Percentiles rank a stretch among this genome's conserved stretches.
phyloP scores from a whole-genome alignment of 2,888 invertebrate genomes.

The Linnaemya tessellans region DNA sequence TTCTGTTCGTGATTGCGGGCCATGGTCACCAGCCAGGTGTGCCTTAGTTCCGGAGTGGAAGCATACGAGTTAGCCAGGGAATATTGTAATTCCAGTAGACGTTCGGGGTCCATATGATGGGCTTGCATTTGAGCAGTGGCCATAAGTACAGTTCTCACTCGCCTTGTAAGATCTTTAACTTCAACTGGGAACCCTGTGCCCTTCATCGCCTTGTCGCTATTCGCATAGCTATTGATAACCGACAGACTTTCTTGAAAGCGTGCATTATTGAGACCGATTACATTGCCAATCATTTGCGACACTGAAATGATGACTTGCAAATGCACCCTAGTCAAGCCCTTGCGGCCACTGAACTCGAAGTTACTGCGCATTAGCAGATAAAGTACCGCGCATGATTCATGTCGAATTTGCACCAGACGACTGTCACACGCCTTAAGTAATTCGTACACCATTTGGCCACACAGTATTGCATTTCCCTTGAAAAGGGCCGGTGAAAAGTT shows the following conservation, averaged over 20 bases:
- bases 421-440: slow-evolving; percentile 93
- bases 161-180: slow-evolving; percentile 96
- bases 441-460: slow-evolving; percentile 91
- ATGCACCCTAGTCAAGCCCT: slow-evolving; percentile 94
- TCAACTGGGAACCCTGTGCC: slow-evolving; percentile 95
- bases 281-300: slow-evolving; percentile 95
- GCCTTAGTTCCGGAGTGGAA: slow-evolving; percentile 95
- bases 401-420: slow-evolving; percentile 91
- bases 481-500: slow-evolving; percentile 93
- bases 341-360: slow-evolving; percentile 93
- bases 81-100: slow-evolving; percentile 94
- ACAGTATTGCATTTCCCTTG: slow-evolving; percentile 92
- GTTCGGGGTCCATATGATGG: slow-evolving; percentile 95
- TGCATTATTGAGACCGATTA: slow-evolving; percentile 95
- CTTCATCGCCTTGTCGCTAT: slow-evolving; percentile 96
- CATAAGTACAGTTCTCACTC: slow-evolving; percentile 96
- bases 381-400: slow-evolving; percentile 95
- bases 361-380: slow-evolving; percentile 97
- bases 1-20: slow-evolving; percentile 93
- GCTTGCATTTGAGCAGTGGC: slow-evolving; percentile 96
- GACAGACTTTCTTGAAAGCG: slow-evolving; percentile 97
- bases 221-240: slow-evolving; percentile 95
- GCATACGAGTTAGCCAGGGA: slow-evolving; percentile 96
- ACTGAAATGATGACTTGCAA: slow-evolving; percentile 97
- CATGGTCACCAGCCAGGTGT: slow-evolving; percentile 98